phyloP scores from a whole-genome alignment of 2,797 vertebrate species.

The Pristis pectinata region DNA sequence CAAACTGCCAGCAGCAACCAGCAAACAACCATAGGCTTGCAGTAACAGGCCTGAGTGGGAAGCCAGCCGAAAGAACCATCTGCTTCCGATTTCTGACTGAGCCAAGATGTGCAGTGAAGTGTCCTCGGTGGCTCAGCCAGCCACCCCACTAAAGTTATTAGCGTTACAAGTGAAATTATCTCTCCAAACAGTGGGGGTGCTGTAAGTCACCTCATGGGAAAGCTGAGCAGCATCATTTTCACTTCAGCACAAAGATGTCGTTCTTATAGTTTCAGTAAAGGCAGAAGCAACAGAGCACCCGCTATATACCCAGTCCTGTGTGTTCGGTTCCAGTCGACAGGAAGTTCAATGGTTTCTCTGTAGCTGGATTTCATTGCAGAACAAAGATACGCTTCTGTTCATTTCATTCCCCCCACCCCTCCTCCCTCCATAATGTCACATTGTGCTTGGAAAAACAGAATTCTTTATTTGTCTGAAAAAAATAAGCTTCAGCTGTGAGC shows the following conservation, averaged over 20 bases:
- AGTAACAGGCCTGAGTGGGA: slow-evolving; percentile 69
- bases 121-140: slow-evolving; percentile 62
- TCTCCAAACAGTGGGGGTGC: slow-evolving; percentile 71
- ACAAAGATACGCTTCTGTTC: slow-evolving; percentile 36
- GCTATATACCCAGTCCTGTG: slow-evolving; percentile 9
- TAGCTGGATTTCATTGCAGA: slow-evolving; percentile 27
- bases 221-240: slow-evolving; percentile 52
- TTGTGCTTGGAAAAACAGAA: slow-evolving; percentile 34
- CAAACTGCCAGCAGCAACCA: slow-evolving; percentile 78
- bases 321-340: slow-evolving; percentile 29
- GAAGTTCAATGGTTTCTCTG: slow-evolving; percentile 28
- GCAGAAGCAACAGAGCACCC: slow-evolving; percentile 30
- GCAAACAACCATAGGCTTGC: slow-evolving; percentile 77
- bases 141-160: slow-evolving; percentile 68
- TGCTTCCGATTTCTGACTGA: slow-evolving; percentile 74
- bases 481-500: not conserved
- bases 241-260: slow-evolving; percentile 40
- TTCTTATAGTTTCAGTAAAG: slow-evolving; percentile 28
- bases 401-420: not conserved
- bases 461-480: not conserved
- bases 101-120: slow-evolving; percentile 79
- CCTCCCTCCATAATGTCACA: slow-evolving; percentile 20
- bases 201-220: slow-evolving; percentile 50
- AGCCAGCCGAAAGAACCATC: slow-evolving; percentile 84
- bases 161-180: slow-evolving; percentile 76